A percentile compares a stretch with the other conserved stretches of the same genome.
Conservation (phyloP, 2,888 invertebrate species). For the Branchinecta sandiegonensis region DNA sequence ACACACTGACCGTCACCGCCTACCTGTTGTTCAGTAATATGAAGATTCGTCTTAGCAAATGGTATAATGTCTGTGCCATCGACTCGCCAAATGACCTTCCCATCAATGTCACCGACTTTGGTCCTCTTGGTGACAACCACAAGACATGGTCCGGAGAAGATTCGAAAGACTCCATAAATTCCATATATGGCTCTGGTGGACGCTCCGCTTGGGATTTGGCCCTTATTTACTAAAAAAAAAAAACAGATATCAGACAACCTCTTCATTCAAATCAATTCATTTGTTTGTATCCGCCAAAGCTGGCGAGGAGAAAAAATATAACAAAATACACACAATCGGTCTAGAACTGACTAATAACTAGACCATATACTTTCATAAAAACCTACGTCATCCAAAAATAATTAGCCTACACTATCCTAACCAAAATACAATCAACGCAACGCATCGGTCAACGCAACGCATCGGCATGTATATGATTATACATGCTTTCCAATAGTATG, state of each 20-base stretch:
- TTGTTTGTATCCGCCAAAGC: no score
- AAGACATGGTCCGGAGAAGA: conserved; percentile 72
- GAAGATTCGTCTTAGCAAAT: conserved; percentile 65
- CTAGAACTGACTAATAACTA: no score
- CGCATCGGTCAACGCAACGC: no score
- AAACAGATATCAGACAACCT: conserved; percentile 28
- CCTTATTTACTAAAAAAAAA: conserved; percentile 38
- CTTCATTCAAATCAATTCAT: no score
- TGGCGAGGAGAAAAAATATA: no score
- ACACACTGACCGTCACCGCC: conserved; percentile 17
- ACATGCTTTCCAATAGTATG: no score
- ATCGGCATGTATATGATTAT: no score
- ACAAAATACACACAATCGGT: no score
- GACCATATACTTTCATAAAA: no score
- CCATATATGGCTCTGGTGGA: conserved; percentile 50
- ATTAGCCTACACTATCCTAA: no score
- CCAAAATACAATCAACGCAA: no score
- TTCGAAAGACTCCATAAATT: conserved; percentile 65
- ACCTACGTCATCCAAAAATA: no score
- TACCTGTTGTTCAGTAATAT: conserved; percentile 66
- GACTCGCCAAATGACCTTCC: conserved; percentile 61
- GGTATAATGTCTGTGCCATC: conserved; percentile 69
- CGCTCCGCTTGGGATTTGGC: conserved; percentile 48
- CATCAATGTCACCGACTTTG: conserved; percentile 64
- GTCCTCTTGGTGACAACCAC: conserved; percentile 73